Evolutionary conservation across 2,113 vertebrate species (phyloP).

Genomic region (Illadopsis cleaveri): DNA sequence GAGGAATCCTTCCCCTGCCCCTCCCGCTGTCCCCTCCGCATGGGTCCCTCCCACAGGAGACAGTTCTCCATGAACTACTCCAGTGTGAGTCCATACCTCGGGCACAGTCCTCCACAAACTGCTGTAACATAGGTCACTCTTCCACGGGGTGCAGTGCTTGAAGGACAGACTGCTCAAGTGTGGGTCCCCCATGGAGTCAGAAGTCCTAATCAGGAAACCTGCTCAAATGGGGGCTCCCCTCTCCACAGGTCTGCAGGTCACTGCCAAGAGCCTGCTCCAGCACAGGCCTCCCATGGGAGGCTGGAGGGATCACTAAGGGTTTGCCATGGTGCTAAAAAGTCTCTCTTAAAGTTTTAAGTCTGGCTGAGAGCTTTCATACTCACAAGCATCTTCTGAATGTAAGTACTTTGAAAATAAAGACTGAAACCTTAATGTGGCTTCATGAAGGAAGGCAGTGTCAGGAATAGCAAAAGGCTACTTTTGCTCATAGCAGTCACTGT

Average conservation of each 20-base stretch:
- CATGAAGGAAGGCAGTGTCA: background rate
- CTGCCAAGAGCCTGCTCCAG: background rate
- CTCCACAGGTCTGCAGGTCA: background rate
- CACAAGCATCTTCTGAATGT: background rate
- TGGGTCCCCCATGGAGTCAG: background rate
- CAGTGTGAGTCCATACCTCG: background rate
- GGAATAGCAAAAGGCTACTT: background rate
- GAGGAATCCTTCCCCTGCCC: background rate
- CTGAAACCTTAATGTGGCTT: background rate
- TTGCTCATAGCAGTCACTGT: background rate
- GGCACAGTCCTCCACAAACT: background rate
- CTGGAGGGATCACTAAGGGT: background rate
- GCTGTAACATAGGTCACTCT: rapidly evolving
- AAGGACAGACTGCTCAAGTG: background rate
- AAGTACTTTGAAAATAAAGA: background rate
- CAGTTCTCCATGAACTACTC: rapidly evolving
- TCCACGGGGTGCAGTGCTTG: too few species aligned
- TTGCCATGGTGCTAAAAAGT: background rate
- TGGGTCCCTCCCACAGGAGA: too few species aligned
- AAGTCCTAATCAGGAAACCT: background rate
- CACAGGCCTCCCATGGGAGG: rapidly evolving
- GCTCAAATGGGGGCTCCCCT: background rate
- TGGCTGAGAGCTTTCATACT: background rate
- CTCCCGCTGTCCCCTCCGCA: too few species aligned
- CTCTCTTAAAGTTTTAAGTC: background rate